Base-by-base conservation (phyloP, 2,888 invertebrate genomes). In the Pristionchus arcanus region DNA sequence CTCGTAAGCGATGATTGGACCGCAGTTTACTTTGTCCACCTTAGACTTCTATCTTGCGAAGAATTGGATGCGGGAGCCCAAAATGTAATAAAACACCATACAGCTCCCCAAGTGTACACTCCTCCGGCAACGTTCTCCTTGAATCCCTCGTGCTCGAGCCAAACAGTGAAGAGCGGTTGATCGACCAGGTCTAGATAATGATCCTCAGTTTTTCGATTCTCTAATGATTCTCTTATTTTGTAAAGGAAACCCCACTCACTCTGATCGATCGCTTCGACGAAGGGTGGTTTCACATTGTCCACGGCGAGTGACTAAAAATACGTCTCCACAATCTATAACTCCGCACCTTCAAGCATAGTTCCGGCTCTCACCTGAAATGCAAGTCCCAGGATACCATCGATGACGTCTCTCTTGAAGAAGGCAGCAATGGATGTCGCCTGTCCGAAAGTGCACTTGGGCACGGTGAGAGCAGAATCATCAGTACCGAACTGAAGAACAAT, bases 1-100 rank as follows among this genome's bases (percentile, higher is more conserved):
- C 90, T 92, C 91, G 85, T 93, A 93, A 66, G 91, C 92, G 77
- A 92, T 90, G 68, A 92, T 86, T 4, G 91, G 63, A 77, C 92
- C 92, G 90, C 93, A 93, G 91, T 93, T 92, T 90, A 91, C 91
- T 68, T 90, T 92, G 25, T 96, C 95, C 0, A 88, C 49, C 74
- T 74, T 19, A 21, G 28, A n/a, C n/a, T n/a, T n/a, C n/a, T n/a
- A n/a, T n/a, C n/a, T n/a, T n/a, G n/a, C n/a, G n/a, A n/a, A n/a
- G n/a, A n/a, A n/a, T n/a, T n/a, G n/a, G 28, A 59, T 59, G 2
- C n/a, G n/a, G n/a, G n/a, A n/a, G n/a, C n/a, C n/a, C n/a, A n/a
- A n/a, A n/a, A n/a, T 11, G 42, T 11, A n/a, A 49, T 9, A 49
- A 9, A 21, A n/a, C n/a, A n/a, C n/a, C 96, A 95, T 49, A 87